These are phyloP conservation scores for Chionoecetes opilio DNA, from an alignment of 1,140 invertebrate species.

Conservation along the genomic window DNA sequence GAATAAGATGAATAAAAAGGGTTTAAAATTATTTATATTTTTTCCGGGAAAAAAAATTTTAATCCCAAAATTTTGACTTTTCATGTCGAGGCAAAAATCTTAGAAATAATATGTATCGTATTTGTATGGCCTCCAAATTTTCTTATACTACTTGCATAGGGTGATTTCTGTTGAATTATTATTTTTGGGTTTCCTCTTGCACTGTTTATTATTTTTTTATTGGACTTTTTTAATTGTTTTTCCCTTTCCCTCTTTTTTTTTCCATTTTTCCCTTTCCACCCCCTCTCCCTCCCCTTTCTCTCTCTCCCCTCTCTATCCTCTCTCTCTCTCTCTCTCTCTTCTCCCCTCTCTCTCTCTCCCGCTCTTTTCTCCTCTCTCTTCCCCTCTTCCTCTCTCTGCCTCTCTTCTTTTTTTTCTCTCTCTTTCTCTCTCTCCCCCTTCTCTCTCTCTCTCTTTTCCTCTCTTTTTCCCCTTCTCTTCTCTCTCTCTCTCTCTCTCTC, in stretches of 20 bases:
- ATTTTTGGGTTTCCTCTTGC: background rate
- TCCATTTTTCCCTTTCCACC: background rate
- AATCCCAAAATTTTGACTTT: too few relatives aligned
- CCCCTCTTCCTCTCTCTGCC: background rate
- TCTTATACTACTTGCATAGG: too few relatives aligned
- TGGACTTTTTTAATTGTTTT: too few relatives aligned
- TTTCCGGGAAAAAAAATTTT: too few relatives aligned
- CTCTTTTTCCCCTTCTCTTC: slow-evolving; percentile 33
- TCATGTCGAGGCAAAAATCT: too few relatives aligned
- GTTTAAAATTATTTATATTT: too few relatives aligned
- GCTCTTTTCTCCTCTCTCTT: slow-evolving; percentile 13
- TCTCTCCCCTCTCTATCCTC: background rate
- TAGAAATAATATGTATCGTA: too few relatives aligned
- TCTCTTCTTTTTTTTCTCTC: slow-evolving; percentile 31
- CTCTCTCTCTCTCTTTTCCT: background rate
- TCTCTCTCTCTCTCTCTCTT: slow-evolving; percentile 9
- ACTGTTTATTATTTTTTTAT: too few relatives aligned
- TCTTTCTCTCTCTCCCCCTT: slow-evolving; percentile 10
- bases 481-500: background rate
- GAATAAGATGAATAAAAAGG: too few relatives aligned
- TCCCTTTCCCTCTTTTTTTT: background rate
- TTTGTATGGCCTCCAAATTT: too few relatives aligned
- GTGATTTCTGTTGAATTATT: too few relatives aligned
- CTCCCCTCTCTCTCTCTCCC: background rate
- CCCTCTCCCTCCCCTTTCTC: background rate